Base-by-base conservation (phyloP, 2,113 vertebrate species). In the Motacilla alba region DNA sequence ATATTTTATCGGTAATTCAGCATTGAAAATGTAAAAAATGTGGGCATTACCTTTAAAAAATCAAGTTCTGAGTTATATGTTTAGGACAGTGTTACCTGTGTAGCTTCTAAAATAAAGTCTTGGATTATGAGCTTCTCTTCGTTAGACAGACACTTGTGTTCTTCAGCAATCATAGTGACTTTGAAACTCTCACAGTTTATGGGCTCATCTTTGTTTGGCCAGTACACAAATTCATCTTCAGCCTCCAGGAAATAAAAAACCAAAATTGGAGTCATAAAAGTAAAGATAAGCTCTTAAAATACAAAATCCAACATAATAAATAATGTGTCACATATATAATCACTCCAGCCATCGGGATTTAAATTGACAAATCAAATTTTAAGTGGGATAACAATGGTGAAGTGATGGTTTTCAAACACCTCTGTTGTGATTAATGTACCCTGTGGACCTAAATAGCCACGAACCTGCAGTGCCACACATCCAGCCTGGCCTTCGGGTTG, bases 91-190 rank as follows among this genome's bases (percentile, higher is more conserved):
- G 53, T 90, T 98, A 99, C 99, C 98, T 99, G 98, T 67, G 98
- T 98, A 46, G 99, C 98, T 97, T 99, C 98, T 96, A 99, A 98
- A 56, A 98, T 97, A 73, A 99, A 99, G 76, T 99, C 99, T 96
- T 99, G 99, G 76, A 99, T 98, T 83, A 98, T 97, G 79, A 99
- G 96, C 87, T 98, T 98, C 96, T 99, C 99, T 96, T 99, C 99
- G 0, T 99, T 99, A 76, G 99, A 98, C 72, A 99, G 96, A 96
- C 99, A 99, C 75, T 99, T 94, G 66, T 98, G 97, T 22, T 98
- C 98, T 97, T 99, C 98, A 41, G 98, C 97, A 96, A 97, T 98
- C 95, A 98, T 98, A n/a, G 98, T 98, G 59, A 99, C 98, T 33
- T 98, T 99, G 96, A 99, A 99, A 66, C 70, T 98, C 73, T 99